Evolutionary conservation across 2,888 invertebrate genomes (phyloP).

Genomic region (Dioctria linearis): DNA sequence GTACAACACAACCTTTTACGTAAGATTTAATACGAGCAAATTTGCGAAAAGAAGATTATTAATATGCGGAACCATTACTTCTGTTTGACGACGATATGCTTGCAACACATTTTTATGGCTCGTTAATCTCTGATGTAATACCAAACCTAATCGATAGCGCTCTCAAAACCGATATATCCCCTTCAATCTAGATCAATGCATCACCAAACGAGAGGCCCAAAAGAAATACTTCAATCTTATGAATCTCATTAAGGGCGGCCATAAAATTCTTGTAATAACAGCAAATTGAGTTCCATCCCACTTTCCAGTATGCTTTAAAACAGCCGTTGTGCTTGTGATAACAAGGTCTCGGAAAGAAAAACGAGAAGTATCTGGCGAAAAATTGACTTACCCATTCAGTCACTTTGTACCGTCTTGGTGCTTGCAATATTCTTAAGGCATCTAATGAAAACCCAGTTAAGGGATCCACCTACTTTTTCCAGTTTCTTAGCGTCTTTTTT

Average conservation of each 20-base stretch:
- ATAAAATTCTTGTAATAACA: slow-evolving; percentile 65
- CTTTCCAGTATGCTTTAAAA: slow-evolving; percentile 60
- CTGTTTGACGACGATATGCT: slow-evolving; percentile 40
- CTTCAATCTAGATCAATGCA: slow-evolving; percentile 49
- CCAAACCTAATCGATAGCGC: slow-evolving; percentile 46
- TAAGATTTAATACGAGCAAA: slow-evolving; percentile 30
- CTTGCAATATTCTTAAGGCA: slow-evolving; percentile 32
- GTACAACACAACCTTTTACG: background rate
- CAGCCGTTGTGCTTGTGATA: slow-evolving; percentile 41
- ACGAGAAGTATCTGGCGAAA: slow-evolving; percentile 48
- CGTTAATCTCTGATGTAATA: slow-evolving; percentile 48
- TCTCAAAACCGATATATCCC: slow-evolving; percentile 46
- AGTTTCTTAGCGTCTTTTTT: slow-evolving; percentile 48
- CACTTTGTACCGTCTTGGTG: slow-evolving; percentile 29
- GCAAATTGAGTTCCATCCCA: slow-evolving; percentile 65
- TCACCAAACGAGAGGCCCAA: slow-evolving; percentile 14
- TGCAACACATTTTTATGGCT: slow-evolving; percentile 44
- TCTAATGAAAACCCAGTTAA: slow-evolving; percentile 53
- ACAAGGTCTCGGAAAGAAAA: slow-evolving; percentile 31
- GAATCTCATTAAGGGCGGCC: slow-evolving; percentile 65
- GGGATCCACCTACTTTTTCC: slow-evolving; percentile 51
- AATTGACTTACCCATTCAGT: slow-evolving; percentile 51
- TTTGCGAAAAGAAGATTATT: slow-evolving; percentile 44
- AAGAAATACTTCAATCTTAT: slow-evolving; percentile 61
- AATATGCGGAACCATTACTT: slow-evolving; percentile 51